Conservation (phyloP, 2,888 invertebrate species). For the Campaea margaritaria region DNA sequence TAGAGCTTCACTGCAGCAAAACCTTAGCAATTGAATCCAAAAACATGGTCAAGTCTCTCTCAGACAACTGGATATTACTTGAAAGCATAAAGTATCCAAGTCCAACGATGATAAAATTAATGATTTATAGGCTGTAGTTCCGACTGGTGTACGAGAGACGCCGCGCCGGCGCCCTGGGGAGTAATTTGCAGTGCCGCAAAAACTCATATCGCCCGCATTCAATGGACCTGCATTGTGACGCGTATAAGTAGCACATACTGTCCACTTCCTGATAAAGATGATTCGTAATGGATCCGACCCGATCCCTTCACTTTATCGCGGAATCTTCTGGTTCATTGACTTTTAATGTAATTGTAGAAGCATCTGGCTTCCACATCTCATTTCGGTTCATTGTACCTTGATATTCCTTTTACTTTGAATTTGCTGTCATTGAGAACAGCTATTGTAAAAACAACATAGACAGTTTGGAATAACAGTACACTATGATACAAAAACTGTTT, state of each 20-base stretch:
- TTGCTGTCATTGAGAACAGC: slow-evolving; percentile 24
- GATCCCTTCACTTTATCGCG: slow-evolving; percentile 34
- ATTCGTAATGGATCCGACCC: slow-evolving; percentile 41
- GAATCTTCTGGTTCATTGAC: slow-evolving; percentile 38
- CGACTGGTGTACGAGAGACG: slow-evolving; percentile 48
- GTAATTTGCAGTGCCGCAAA: slow-evolving; percentile 67
- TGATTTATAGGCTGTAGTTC: slow-evolving; percentile 63
- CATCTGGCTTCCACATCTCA: slow-evolving; percentile 14
- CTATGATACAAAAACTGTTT: slow-evolving; percentile 32
- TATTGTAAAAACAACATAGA: slow-evolving; percentile 27
- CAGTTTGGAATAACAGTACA: slow-evolving; percentile 34
- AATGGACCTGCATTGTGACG: slow-evolving; percentile 38
- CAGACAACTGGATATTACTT: background rate
- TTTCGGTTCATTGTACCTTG: slow-evolving; percentile 25
- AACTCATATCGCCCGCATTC: slow-evolving; percentile 55
- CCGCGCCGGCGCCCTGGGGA: slow-evolving; percentile 59
- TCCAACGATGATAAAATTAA: slow-evolving; percentile 54
- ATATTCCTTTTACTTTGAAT: slow-evolving; percentile 22
- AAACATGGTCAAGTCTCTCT: background rate
- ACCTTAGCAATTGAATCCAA: background rate
- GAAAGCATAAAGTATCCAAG: slow-evolving; percentile 31
- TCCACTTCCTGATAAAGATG: slow-evolving; percentile 38
- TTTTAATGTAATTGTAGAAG: slow-evolving; percentile 28
- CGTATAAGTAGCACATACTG: slow-evolving; percentile 41
- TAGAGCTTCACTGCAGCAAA: background rate